Base-by-base conservation (phyloP, 2,888 invertebrate species). In the Sycophila texana region DNA sequence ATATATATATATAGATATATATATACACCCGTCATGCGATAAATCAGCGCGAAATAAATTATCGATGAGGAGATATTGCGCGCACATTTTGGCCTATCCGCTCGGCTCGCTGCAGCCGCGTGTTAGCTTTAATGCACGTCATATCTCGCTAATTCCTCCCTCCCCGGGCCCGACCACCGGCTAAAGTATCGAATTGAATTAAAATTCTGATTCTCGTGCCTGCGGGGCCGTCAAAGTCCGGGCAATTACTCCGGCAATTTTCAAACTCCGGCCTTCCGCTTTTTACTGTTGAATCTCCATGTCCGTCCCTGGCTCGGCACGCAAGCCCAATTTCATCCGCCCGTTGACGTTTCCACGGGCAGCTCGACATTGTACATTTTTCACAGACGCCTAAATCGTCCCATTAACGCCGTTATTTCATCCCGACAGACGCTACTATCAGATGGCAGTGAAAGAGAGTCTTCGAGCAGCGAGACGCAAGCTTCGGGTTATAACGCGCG, bases 31-130 rank as follows among this genome's bases (percentile, higher is more conserved):
- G n/a, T 22, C 20, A 14, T n/a, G 47, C 74, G 67, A 79, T 81
- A 81, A 79, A 81, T 79, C 76, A 81, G 74, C 73, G 74, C 68
- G 58, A 78, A 78, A 81, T 81, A 74, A 81, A 81, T 81, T 81
- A 81, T 81, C 81, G 75, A 74, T 70, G 81, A 70, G 39, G 58
- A 70, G 68, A 81, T 74, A 74, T 71, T 57, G 66, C 60, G 26
- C 63, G 20, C 49, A 49, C 58, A 57, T 77, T 66, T 73, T 18
- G 66, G 66, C n/a, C 18, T 39, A 39, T 39, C 39, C 39, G 39
- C 39, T 39, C 39, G 39, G 10, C 10, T 39, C 39, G 20, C 16
- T 22, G 20, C 60, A 55, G 49, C 58, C 51, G 60, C 16, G 74
- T 55, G 68, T 61, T 61, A 55, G 55, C 57, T 61, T 79, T 81